A percentile compares a stretch with the other conserved stretches of the same genome.
Evolutionary conservation across 2,797 vertebrate species (phyloP).

Genomic region (Sebastes diaconus): DNA sequence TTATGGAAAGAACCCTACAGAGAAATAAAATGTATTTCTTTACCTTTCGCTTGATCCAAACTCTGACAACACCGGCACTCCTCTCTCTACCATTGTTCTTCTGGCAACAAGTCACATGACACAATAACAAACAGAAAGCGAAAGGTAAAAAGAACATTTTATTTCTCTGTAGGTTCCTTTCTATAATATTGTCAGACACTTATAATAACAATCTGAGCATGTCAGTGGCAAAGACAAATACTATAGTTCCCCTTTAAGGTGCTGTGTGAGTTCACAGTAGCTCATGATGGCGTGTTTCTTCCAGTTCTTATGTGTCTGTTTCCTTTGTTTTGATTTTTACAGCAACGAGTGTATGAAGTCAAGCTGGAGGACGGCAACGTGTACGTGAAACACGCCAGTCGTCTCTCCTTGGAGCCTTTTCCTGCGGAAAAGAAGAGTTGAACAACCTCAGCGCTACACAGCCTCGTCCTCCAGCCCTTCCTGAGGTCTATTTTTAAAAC

Average conservation of each 20-base stretch:
- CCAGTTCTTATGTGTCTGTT: constrained; percentile 15
- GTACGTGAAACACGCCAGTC: constrained; percentile 74
- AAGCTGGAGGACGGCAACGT: constrained; percentile 78
- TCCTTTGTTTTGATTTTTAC: constrained; percentile 37
- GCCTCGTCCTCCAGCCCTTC: constrained; percentile 12
- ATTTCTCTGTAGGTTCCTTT: no score
- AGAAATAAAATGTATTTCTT: no score
- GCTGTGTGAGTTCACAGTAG: neutral
- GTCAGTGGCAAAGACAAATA: no score
- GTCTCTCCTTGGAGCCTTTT: constrained; percentile 76
- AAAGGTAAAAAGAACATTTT: no score
- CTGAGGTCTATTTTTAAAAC: constrained; percentile 52
- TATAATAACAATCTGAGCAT: no score
- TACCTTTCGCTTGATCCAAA: no score
- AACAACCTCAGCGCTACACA: constrained; percentile 16
- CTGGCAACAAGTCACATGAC: no score
- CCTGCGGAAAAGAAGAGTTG: constrained; percentile 56
- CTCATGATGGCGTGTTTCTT: neutral
- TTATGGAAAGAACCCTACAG: no score
- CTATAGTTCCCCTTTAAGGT: neutral
- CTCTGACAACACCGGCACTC: no score
- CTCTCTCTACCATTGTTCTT: no score
- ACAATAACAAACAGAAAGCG: no score
- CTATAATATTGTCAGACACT: no score
- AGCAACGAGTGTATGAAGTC: constrained; percentile 83